phyloP scores from a whole-genome alignment of 2,113 vertebrate genomes.

The Catharus minimus region DNA sequence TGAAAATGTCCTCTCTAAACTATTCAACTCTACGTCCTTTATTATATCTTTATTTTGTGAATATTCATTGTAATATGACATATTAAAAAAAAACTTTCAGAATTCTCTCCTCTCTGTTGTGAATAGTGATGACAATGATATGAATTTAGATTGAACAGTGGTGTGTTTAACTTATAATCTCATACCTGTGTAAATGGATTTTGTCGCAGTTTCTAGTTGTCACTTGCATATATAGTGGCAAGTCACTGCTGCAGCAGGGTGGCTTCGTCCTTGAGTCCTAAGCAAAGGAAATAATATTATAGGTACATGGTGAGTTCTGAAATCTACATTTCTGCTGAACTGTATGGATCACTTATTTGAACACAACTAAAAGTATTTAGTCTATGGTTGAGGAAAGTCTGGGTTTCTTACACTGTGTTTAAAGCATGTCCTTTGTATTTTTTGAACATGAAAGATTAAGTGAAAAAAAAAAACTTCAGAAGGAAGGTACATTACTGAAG shows the following conservation, averaged over 20 bases:
- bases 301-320: neutral
- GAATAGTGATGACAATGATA: neutral
- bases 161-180: neutral
- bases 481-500: neutral
- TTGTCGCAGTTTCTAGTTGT: neutral
- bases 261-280: neutral
- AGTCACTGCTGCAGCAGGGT: neutral
- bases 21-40: neutral
- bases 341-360: neutral
- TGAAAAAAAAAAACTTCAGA: neutral
- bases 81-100: neutral
- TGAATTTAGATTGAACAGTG: neutral
- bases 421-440: neutral
- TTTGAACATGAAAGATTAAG: neutral
- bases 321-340: neutral
- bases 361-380: neutral
- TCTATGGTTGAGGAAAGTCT: neutral
- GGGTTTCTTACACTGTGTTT: neutral
- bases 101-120: neutral
- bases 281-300: neutral
- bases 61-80: neutral
- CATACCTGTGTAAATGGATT: neutral
- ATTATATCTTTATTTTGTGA: neutral
- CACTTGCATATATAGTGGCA: neutral
- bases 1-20: neutral